A percentile compares a stretch with the other conserved stretches of the same genome.
phyloP scores from a whole-genome alignment of 2,888 invertebrate genomes.

The Leptopilina drosophilae region DNA sequence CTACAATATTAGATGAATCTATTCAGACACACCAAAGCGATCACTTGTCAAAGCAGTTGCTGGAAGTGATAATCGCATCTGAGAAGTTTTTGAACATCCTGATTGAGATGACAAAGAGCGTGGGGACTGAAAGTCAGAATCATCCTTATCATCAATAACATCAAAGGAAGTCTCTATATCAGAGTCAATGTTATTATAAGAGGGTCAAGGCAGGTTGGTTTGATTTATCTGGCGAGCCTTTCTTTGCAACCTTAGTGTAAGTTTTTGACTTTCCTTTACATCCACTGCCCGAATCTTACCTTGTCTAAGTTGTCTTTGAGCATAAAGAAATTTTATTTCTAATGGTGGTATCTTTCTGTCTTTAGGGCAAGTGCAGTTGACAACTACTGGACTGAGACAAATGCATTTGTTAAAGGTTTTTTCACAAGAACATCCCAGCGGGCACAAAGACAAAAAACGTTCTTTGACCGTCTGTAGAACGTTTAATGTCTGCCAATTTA shows the following conservation, averaged over 20 bases:
- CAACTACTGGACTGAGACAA: not conserved
- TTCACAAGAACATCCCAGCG: no score
- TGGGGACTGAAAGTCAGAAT: not conserved
- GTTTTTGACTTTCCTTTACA: conserved; percentile 1
- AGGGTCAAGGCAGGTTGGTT: conserved; percentile 7
- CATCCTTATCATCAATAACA: not conserved
- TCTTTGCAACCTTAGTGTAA: not conserved
- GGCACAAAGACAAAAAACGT: no score
- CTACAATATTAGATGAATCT: not conserved
- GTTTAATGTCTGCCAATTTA: no score
- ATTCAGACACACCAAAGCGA: not conserved
- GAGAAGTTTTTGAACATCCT: not conserved
- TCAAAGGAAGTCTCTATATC: not conserved
- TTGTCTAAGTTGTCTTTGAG: not conserved
- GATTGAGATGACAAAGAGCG: not conserved
- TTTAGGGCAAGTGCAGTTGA: not conserved
- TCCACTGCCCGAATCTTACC: not conserved
- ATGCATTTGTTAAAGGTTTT: no score
- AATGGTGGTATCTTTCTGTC: not conserved
- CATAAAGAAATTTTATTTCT: not conserved
- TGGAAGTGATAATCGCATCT: not conserved
- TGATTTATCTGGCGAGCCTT: conserved; percentile 1
- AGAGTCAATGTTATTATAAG: not conserved
- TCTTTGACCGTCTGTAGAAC: no score
- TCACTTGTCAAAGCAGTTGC: not conserved